A percentile compares a stretch with the other conserved stretches of the same genome.
Conservation (phyloP, 2,113 vertebrate genomes). For the Sylvilagus bachmani region DNA sequence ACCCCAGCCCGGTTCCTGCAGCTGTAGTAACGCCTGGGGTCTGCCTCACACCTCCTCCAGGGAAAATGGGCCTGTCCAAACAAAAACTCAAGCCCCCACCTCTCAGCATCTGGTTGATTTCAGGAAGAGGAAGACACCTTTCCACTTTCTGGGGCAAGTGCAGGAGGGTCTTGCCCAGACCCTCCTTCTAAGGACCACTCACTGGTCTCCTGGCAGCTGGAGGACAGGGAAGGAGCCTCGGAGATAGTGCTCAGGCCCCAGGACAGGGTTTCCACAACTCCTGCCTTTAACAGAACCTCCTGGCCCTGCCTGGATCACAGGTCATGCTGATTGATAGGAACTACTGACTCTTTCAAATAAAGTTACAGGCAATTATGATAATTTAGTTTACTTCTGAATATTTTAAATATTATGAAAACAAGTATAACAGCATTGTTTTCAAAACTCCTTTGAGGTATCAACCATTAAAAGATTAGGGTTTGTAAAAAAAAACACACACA, state of each 20-base stretch:
- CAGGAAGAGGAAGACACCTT: neutral
- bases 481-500: conserved; percentile 88
- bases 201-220: neutral
- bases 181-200: neutral
- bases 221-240: neutral
- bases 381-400: conserved; percentile 91
- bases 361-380: conserved; percentile 86
- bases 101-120: neutral
- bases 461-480: conserved; percentile 87
- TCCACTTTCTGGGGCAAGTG: neutral
- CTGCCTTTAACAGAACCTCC: neutral
- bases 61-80: neutral
- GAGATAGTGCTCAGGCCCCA: neutral
- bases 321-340: neutral
- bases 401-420: conserved; percentile 90
- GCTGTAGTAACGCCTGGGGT: neutral
- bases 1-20: conserved; percentile 8
- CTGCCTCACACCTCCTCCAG: neutral
- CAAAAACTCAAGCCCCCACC: neutral
- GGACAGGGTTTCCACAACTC: neutral
- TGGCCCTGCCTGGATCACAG: neutral
- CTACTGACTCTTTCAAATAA: conserved; percentile 83
- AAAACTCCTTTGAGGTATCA: conserved; percentile 89
- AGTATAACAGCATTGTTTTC: conserved; percentile 88
- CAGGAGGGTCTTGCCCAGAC: neutral